Evolutionary conservation across 2,888 invertebrate species (phyloP), one percentile per base, ranked within the genome.

Genomic region (Linnaemya vulpina): DNA sequence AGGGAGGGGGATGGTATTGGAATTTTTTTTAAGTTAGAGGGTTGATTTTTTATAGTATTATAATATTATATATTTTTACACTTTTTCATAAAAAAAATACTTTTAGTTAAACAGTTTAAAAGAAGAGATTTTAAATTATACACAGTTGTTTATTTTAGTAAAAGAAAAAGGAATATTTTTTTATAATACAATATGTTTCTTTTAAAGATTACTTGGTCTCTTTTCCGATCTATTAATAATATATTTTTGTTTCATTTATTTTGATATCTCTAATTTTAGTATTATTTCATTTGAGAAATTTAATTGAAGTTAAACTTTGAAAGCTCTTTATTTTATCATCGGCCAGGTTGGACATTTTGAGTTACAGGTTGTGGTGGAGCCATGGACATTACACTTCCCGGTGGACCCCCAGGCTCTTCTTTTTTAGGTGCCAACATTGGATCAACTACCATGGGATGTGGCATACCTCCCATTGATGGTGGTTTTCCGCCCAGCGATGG

Each of bases 361-460:
- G 88, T 87, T 83, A 87, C 86, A 46, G 90, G 87, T 73, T 90
- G 87, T 43, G 89, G 86, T 70, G 89, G 87, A 80, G 89, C 87
- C 80, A 89, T 88, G n/a, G 89, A 89, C 73, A 90, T 88, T 35
- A 89, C 87, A 30, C 76, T 78, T 13, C 67, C 55, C 60, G 84
- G 79, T 30, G 89, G 78, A 15, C 87, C 73, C n/a, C 88, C 87
- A 30, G 90, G 89, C 75, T 88, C 88, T 74, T 88, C 87, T 74
- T 88, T 88, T 65, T 87, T 83, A 30, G 86, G 84, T 40, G 86
- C 82, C 75, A 87, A 55, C 30, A 89, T 83, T 46, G 86, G 86
- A 67, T 90, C 90, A n/a, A 89, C 88, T 25, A 88, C 75, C 74
- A 90, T 90, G 75, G 91, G 89, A 76, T 91, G 91, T 62, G 90